These are phyloP conservation scores for Lucilia sericata DNA, from an alignment of 1,140 invertebrate genomes.

Conservation along the genomic window DNA sequence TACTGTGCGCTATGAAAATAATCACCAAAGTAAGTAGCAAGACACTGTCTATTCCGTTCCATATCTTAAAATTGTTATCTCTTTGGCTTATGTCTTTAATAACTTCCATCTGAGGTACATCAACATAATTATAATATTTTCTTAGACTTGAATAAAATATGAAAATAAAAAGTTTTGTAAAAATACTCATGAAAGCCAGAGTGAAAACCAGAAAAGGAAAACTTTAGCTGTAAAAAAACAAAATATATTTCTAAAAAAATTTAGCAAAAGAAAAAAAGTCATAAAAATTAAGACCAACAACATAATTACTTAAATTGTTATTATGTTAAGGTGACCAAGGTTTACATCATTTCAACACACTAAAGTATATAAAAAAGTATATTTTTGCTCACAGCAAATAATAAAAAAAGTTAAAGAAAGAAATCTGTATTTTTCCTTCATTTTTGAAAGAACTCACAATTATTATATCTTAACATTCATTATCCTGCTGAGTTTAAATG, in stretches of 20 bases:
- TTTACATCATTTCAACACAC: constrained; percentile 17
- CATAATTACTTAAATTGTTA: constrained; percentile 44
- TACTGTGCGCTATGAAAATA: background rate
- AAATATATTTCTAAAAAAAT: background rate
- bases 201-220: background rate
- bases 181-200: background rate
- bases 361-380: background rate
- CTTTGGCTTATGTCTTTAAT: constrained; percentile 6
- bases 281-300: constrained; percentile 41
- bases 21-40: background rate
- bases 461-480: background rate
- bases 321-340: constrained; percentile 36
- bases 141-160: background rate
- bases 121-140: constrained; percentile 27
- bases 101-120: constrained; percentile 10
- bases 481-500: constrained; percentile 21
- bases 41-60: background rate
- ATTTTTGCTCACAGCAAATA: constrained; percentile 4
- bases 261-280: background rate
- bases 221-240: background rate
- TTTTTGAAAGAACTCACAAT: background rate
- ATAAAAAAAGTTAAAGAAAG: background rate
- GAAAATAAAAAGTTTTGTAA: background rate
- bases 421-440: background rate
- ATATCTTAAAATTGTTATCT: constrained; percentile 22